Conservation (phyloP, 2,888 invertebrate genomes). For the Steinernema scapterisci region DNA sequence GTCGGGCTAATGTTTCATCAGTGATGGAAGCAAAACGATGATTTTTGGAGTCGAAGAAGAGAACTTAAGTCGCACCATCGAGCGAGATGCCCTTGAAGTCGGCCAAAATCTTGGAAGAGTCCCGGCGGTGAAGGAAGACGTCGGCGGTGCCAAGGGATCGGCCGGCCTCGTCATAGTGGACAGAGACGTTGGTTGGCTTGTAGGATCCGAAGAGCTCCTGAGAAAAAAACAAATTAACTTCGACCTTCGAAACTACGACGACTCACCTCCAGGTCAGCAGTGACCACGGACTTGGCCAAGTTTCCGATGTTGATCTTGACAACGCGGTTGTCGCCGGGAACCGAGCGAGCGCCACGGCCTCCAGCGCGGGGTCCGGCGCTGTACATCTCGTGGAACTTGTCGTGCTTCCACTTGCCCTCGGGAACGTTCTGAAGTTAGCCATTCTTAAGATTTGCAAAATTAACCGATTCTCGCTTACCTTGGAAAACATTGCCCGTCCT, state of each 20-base stretch:
- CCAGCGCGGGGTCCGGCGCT: slow-evolving; percentile 18
- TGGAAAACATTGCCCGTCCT: slow-evolving; percentile 13
- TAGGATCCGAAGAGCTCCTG: slow-evolving; percentile 36
- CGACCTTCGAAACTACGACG: too few species aligned
- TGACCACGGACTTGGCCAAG: slow-evolving; percentile 34
- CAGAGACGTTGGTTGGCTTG: slow-evolving; percentile 34
- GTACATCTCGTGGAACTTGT: slow-evolving; percentile 37
- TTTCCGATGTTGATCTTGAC: slow-evolving; percentile 28
- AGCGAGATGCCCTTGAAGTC: slow-evolving; percentile 34
- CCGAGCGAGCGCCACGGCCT: slow-evolving; percentile 12
- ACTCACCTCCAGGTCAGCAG: slow-evolving; percentile 34
- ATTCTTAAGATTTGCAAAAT: neutral
- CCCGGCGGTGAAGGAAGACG: slow-evolving; percentile 30
- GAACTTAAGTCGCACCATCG: slow-evolving; percentile 34
- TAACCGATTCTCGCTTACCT: slow-evolving; percentile 27
- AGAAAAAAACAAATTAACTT: neutral
- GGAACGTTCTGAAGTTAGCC: slow-evolving; percentile 23
- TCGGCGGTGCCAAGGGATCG: slow-evolving; percentile 37
- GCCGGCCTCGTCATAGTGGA: slow-evolving; percentile 35
- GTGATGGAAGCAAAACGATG: neutral
- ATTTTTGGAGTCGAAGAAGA: neutral
- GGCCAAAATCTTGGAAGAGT: neutral
- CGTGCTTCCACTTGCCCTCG: slow-evolving; percentile 34
- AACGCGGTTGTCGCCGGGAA: slow-evolving; percentile 11
- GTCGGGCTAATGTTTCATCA: slow-evolving; percentile 13